These are phyloP conservation scores for Mechanitis mazaeus DNA, from an alignment of 2,888 invertebrate species.

Conservation along the genomic window DNA sequence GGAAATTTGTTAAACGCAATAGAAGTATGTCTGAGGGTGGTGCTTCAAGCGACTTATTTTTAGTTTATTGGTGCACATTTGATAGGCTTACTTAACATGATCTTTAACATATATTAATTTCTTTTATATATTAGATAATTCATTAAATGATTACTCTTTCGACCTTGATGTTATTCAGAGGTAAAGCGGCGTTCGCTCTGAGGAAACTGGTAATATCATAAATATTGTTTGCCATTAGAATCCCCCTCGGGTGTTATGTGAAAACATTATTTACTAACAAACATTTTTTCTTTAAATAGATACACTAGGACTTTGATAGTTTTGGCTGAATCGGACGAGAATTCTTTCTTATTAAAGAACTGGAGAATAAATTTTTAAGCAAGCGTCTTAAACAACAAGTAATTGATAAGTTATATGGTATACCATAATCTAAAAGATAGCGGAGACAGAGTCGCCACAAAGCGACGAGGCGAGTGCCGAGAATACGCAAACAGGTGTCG, in stretches of 20 bases:
- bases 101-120: background rate
- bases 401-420: constrained; percentile 38
- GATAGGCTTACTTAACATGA: background rate
- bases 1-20: constrained; percentile 21
- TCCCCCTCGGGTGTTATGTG: background rate
- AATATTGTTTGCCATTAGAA: background rate
- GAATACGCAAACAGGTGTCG: constrained; percentile 78
- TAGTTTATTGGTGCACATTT: background rate
- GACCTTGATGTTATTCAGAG: constrained; percentile 17
- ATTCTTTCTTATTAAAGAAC: constrained; percentile 16
- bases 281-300: background rate
- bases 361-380: constrained; percentile 32
- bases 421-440: constrained; percentile 61
- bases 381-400: constrained; percentile 32
- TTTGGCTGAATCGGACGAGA: too few relatives aligned
- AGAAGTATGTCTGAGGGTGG: background rate
- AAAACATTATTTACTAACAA: background rate
- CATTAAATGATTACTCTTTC: constrained; percentile 15
- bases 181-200: constrained; percentile 9
- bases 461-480: constrained; percentile 61
- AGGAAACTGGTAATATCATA: background rate
- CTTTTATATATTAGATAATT: background rate
- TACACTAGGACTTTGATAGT: too few relatives aligned
- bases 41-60: background rate
- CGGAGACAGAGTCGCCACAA: constrained; percentile 67